Percentiles rank a stretch among this genome's conserved stretches.
These are phyloP conservation scores for Potamarius usumacintae DNA, from an alignment of 2,113 vertebrate genomes.

Conservation along the genomic window DNA sequence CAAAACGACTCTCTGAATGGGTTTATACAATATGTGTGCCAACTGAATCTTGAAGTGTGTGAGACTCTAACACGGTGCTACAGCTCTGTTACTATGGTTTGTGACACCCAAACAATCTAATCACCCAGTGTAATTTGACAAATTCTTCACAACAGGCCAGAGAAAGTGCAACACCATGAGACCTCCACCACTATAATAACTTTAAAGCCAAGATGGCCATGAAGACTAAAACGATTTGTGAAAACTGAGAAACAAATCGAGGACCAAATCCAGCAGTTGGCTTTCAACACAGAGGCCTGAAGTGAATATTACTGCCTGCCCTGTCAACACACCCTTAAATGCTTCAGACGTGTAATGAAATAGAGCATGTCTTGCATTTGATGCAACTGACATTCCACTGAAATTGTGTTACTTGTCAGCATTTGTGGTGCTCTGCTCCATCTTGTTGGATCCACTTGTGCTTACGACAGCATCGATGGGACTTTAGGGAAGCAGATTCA, in stretches of 20 bases:
- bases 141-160: conserved; percentile 44
- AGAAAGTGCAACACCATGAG: conserved; percentile 30
- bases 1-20: not conserved
- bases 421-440: conserved; percentile 22
- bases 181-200: conserved; percentile 39
- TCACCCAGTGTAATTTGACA: conserved; percentile 47
- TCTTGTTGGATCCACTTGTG: conserved; percentile 35
- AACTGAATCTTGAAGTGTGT: not conserved
- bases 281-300: conserved; percentile 13
- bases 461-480: conserved; percentile 42
- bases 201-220: conserved; percentile 40
- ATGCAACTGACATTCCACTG: conserved; percentile 38
- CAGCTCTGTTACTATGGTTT: conserved; percentile 13
- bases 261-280: conserved; percentile 7
- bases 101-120: conserved; percentile 50
- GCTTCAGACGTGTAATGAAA: conserved; percentile 36
- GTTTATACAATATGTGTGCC: not conserved
- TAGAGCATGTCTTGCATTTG: conserved; percentile 42
- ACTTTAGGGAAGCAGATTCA: conserved; percentile 44
- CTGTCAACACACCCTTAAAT: conserved; percentile 33
- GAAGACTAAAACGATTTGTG: conserved; percentile 43
- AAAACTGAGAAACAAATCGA: conserved; percentile 34
- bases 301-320: conserved; percentile 25
- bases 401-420: conserved; percentile 47
- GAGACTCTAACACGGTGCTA: conserved; percentile 29